phyloP scores from a whole-genome alignment of 1,140 invertebrate species.

The Xylocopa sonorina region DNA sequence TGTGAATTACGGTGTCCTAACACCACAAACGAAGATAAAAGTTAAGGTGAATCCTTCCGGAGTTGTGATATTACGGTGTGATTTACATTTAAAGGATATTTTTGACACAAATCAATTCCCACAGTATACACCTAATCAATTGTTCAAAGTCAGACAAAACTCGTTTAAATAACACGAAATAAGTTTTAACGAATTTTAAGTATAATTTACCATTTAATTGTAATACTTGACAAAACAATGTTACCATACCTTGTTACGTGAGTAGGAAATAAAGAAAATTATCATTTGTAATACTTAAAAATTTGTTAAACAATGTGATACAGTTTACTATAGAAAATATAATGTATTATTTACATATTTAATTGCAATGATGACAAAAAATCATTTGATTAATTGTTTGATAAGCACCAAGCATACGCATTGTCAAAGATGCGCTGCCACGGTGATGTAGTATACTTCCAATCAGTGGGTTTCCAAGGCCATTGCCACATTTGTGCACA shows the following conservation, averaged over 20 bases:
- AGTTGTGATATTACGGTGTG: constrained; percentile 91
- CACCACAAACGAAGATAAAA: constrained; percentile 93
- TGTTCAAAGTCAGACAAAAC: constrained; percentile 82
- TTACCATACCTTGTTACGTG: constrained; percentile 59
- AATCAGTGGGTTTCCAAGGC: constrained; percentile 86
- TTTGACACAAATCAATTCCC: constrained; percentile 83
- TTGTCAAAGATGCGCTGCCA: constrained; percentile 97
- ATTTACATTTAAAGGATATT: constrained; percentile 86
- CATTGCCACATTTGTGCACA: constrained; percentile 93
- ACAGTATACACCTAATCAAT: constrained; percentile 84
- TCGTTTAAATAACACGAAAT: constrained; percentile 70
- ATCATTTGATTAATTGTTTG: constrained; percentile 6
- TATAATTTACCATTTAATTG: constrained; percentile 33
- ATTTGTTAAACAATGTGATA: not conserved
- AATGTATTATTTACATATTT: constrained; percentile 1
- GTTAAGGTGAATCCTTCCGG: constrained; percentile 97
- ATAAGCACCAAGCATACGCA: constrained; percentile 90
- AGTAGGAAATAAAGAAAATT: constrained; percentile 68
- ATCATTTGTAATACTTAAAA: constrained; percentile 23
- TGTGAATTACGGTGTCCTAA: constrained; percentile 91
- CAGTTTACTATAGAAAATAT: constrained; percentile 15
- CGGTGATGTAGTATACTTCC: constrained; percentile 86
- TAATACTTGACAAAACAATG: constrained; percentile 42
- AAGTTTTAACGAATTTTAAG: constrained; percentile 46
- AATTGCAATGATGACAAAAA: not conserved